phyloP scores from a whole-genome alignment of 2,888 invertebrate species.

The Labia minor region DNA sequence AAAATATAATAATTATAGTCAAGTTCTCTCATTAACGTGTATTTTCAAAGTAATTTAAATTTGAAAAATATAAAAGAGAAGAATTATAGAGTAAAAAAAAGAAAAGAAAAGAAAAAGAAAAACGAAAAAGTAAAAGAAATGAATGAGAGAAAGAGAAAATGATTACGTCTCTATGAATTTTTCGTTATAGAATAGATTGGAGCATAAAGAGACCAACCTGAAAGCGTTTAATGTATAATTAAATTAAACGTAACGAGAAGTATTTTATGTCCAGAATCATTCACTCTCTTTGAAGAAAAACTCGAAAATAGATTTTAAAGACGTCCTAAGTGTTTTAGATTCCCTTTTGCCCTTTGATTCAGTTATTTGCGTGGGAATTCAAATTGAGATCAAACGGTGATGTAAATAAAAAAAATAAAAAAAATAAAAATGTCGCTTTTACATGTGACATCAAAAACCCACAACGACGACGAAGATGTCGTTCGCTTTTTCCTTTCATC shows the following conservation, averaged over 20 bases:
- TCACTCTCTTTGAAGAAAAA: not conserved
- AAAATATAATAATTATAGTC: no score
- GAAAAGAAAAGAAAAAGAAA: no score
- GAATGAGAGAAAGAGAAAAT: no score
- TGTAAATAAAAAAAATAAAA: not conserved
- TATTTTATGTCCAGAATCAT: not conserved
- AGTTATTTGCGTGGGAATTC: conserved; percentile 13
- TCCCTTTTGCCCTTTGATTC: conserved; percentile 1
- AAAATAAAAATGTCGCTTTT: not conserved
- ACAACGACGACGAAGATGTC: not conserved
- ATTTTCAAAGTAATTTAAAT: no score
- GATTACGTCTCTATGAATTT: no score
- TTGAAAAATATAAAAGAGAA: no score
- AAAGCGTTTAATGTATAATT: conserved; percentile 13
- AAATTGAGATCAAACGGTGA: conserved; percentile 5
- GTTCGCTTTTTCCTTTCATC: not conserved
- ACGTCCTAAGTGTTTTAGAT: conserved; percentile 7
- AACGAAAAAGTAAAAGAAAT: no score
- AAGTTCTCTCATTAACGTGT: no score
- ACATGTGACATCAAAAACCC: not conserved
- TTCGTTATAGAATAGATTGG: no score
- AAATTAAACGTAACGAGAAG: conserved; percentile 2
- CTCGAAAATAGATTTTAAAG: not conserved
- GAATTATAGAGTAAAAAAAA: no score
- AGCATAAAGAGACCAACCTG: not conserved